Evolutionary conservation across 1,140 invertebrate genomes (phyloP).

Genomic region (Drosophila triauraria): DNA sequence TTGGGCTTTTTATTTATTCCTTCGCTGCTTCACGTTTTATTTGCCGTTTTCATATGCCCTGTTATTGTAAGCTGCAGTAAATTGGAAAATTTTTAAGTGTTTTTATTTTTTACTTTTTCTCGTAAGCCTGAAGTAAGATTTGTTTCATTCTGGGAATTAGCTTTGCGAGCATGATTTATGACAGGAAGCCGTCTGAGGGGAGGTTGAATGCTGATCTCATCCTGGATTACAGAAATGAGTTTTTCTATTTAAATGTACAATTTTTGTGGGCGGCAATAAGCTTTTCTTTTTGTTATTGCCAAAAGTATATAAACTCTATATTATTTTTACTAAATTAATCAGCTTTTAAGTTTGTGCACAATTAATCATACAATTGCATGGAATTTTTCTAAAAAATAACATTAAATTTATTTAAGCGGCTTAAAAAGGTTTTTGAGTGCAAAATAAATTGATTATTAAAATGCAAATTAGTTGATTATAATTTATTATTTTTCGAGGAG

Average conservation of each 20-base stretch:
- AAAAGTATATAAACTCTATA: neutral
- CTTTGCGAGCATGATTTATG: constrained; percentile 64
- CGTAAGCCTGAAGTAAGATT: constrained; percentile 25
- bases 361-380: neutral
- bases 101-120: constrained; percentile 23
- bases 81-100: constrained; percentile 61
- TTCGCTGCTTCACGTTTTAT: constrained; percentile 21
- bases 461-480: neutral
- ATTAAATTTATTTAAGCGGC: neutral
- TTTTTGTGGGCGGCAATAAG: constrained; percentile 4
- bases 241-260: constrained; percentile 41
- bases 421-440: neutral
- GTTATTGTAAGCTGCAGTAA: constrained; percentile 62
- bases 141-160: constrained; percentile 64
- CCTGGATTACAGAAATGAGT: constrained; percentile 46
- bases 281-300: neutral
- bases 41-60: constrained; percentile 58
- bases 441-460: neutral
- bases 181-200: constrained; percentile 23
- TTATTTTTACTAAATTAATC: neutral
- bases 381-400: neutral
- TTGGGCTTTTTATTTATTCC: constrained; percentile 29
- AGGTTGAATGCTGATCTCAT: constrained; percentile 31
- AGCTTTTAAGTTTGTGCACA: neutral
- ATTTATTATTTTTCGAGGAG: neutral